Evolutionary conservation across 2,113 vertebrate genomes (phyloP).

Genomic region (Colius striatus): DNA sequence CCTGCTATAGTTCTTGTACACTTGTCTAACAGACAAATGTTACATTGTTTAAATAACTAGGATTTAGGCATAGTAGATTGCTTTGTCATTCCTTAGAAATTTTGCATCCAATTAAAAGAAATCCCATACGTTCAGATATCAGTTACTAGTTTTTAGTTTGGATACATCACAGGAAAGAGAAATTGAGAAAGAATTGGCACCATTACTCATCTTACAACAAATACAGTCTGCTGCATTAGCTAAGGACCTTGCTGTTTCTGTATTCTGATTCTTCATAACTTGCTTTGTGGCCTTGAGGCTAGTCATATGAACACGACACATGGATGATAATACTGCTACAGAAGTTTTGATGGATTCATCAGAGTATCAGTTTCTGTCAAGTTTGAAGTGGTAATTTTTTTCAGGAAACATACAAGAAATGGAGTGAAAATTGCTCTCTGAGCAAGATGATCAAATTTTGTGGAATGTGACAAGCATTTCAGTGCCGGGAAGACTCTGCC

Average conservation of each 20-base stretch:
- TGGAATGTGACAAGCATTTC: conserved; percentile 20
- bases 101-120: background rate
- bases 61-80: background rate
- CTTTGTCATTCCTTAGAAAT: background rate
- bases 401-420: conserved; percentile 30
- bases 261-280: background rate
- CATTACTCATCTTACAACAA: background rate
- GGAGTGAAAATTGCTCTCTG: conserved; percentile 21
- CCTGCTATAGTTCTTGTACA: background rate
- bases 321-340: background rate
- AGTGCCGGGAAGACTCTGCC: background rate
- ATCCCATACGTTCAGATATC: background rate
- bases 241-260: background rate
- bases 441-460: background rate
- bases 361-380: conserved; percentile 19
- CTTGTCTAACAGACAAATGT: background rate
- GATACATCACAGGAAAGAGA: background rate
- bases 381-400: conserved; percentile 38
- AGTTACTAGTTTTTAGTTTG: background rate
- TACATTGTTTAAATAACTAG: background rate
- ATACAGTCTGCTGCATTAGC: background rate
- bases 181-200: background rate
- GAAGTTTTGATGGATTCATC: background rate
- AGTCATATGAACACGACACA: background rate
- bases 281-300: background rate